A percentile compares a stretch with the other conserved stretches of the same genome.
Conservation (phyloP, 2,113 vertebrate genomes). For the Arvicanthis niloticus region DNA sequence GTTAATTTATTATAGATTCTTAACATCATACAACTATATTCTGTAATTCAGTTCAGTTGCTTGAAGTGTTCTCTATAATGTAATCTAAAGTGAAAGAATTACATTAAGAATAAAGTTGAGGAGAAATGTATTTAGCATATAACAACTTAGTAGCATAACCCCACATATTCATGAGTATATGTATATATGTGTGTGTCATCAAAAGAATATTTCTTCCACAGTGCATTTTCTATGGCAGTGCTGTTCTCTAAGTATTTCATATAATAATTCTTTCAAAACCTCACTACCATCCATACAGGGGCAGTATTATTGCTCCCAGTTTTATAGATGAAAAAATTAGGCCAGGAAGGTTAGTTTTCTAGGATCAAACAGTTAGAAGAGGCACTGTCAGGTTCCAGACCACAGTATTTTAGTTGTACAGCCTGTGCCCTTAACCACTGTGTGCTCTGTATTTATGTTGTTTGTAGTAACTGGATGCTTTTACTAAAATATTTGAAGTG, state of each 20-base stretch:
- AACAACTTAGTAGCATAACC: not conserved
- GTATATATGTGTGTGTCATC: not conserved
- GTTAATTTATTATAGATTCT: not conserved
- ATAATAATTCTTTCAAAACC: constrained; percentile 6
- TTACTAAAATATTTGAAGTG: not conserved
- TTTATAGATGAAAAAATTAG: not conserved
- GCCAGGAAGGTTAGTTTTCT: not conserved
- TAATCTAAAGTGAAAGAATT: not conserved
- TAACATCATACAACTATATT: not conserved
- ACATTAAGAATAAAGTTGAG: not conserved
- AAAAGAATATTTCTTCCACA: not conserved
- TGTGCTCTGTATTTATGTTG: not conserved
- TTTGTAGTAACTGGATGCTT: not conserved
- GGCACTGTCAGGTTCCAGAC: not conserved
- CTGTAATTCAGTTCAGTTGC: not conserved
- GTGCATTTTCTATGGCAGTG: not conserved
- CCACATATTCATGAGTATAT: not conserved
- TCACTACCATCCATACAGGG: not conserved
- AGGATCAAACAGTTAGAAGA: not conserved
- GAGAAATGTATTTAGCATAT: not conserved
- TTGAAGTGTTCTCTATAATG: not conserved
- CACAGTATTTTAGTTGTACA: not conserved
- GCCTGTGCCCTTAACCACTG: not conserved
- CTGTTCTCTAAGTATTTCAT: not conserved
- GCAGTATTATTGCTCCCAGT: not conserved